Evolutionary conservation across 2,888 invertebrate genomes (phyloP), one percentile per base, ranked within the genome.

Genomic region (Tinea trinotella): DNA sequence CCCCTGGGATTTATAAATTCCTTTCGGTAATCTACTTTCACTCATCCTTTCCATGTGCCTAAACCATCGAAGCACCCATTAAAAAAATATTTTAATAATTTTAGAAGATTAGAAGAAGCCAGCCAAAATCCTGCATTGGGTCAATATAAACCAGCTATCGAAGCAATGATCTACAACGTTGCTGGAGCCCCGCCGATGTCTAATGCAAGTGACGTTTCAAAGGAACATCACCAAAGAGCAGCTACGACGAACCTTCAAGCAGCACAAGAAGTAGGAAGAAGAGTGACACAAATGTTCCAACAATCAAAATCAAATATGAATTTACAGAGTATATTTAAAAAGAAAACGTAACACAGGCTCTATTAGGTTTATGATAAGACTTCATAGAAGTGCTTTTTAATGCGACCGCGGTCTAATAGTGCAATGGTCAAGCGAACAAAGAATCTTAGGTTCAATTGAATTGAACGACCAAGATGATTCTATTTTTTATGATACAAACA

Each of bases 271-370:
- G 85, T 86, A 1, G 84, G 84, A 52, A 60, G 87, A 5, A 60
- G 86, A 1, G 82, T 87, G 60, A 76, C 87, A 18, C 83, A 82
- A 54, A 86, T 87, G 63, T 84, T 87, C 67, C 80, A 86, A 48
- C 78, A 83, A 15, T 81, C 82, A 46, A 87, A 86, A 57, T 71
- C 70, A 0, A 84, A 84, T 53, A 86, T 85, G 66, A 82, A 85
- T 58, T 58, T 87, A 40, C 86, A 74, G 56, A 86, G 76, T 57
- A 85, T 87, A 63, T 87, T 87, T 57, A 87, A 86, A 59, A 87
- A 87, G 69, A 87, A 87, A 64, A 76, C 83, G 18, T 86, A 83
- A 59, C 17, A 19, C 7, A 5, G 7, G 36, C 12, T 36, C 12
- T 12, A 7, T 24, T 24, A 24, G 9, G 5, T 24, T 24, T 24